A percentile compares a stretch with the other conserved stretches of the same genome.
Evolutionary conservation across 2,888 invertebrate genomes (phyloP).

Genomic region (Pterostichus madidus): DNA sequence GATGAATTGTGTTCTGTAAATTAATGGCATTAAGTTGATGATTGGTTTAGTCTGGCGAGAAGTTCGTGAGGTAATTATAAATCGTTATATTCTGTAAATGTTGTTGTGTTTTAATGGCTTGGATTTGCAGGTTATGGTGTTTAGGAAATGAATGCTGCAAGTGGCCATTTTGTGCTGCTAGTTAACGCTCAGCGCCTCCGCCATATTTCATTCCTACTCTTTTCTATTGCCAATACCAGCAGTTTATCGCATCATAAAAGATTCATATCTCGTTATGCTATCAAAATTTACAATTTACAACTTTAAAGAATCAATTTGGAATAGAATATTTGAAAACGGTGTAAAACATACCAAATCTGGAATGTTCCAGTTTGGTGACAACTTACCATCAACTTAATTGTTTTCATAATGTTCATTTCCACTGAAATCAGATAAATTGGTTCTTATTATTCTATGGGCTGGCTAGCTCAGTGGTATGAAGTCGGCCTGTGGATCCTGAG

Average conservation of each 20-base stretch:
- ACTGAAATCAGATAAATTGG: too few species aligned
- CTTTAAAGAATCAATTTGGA: neutral
- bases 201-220: constrained; percentile 23
- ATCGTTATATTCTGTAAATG: constrained; percentile 20
- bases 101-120: constrained; percentile 10
- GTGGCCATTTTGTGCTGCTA: constrained; percentile 26
- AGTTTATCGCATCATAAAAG: constrained; percentile 19
- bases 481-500: too few species aligned
- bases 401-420: too few species aligned
- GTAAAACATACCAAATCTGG: too few species aligned
- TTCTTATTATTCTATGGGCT: too few species aligned
- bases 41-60: constrained; percentile 46
- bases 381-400: too few species aligned
- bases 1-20: constrained; percentile 48
- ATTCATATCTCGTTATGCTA: neutral
- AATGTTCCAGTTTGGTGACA: too few species aligned
- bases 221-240: neutral
- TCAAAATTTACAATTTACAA: neutral
- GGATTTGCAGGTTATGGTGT: constrained; percentile 9
- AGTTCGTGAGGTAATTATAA: constrained; percentile 34
- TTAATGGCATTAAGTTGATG: constrained; percentile 39
- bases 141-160: constrained; percentile 21
- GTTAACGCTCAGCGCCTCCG: constrained; percentile 6
- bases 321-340: neutral
- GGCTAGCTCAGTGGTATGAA: too few species aligned